Conservation (phyloP, 2,888 invertebrate species). For the Auanema sp. region DNA sequence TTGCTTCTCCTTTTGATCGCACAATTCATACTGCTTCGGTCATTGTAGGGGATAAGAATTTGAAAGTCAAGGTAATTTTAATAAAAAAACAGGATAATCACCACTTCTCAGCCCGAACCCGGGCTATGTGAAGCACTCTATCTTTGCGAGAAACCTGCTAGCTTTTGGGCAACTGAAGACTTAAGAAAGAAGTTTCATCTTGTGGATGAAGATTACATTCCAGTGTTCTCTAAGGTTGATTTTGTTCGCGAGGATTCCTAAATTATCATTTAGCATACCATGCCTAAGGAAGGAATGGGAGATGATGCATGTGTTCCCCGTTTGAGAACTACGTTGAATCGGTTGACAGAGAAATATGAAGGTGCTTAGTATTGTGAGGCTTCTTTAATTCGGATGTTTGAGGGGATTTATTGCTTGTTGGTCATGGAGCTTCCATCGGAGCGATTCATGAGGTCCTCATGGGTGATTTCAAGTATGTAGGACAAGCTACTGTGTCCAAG, state of each 20-base stretch:
- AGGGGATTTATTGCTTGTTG: constrained; percentile 53
- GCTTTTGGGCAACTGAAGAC: constrained; percentile 45
- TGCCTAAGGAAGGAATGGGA: constrained; percentile 52
- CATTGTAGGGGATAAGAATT: constrained; percentile 38
- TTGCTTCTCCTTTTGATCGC: constrained; percentile 59
- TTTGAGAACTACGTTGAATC: constrained; percentile 41
- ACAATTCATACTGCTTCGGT: constrained; percentile 56
- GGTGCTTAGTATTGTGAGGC: constrained; percentile 10
- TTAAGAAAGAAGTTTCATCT: constrained; percentile 49
- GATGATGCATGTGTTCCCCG: constrained; percentile 58
- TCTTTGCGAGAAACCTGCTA: constrained; percentile 53
- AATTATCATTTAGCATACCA: constrained; percentile 31
- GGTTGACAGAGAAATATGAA: constrained; percentile 45
- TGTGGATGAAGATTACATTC: constrained; percentile 50
- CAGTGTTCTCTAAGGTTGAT: constrained; percentile 46
- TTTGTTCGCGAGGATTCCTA: background rate
- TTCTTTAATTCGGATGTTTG: constrained; percentile 8
- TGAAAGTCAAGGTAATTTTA: constrained; percentile 49
- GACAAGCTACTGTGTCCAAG: constrained; percentile 52
- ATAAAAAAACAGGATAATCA: background rate
- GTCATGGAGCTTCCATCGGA: constrained; percentile 61
- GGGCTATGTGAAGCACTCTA: constrained; percentile 58
- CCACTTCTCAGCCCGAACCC: constrained; percentile 42
- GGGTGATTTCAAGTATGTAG: constrained; percentile 57
- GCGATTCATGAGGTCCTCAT: constrained; percentile 55